Evolutionary conservation across 1,140 invertebrate genomes (phyloP), one percentile per base, ranked within the genome.

Genomic region (Drosophila kepulauana): DNA sequence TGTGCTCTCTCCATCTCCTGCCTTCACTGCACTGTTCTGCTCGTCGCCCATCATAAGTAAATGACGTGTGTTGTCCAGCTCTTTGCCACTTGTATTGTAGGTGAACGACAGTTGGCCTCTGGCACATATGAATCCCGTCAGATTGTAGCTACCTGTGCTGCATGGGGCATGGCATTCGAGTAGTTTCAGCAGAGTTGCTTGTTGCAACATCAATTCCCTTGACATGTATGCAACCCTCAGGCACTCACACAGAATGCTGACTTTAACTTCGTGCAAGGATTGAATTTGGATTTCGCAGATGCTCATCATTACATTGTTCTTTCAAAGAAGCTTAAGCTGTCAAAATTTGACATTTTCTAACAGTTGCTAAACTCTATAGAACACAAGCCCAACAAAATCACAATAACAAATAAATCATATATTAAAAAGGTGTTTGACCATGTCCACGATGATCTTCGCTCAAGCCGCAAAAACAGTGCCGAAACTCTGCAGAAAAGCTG

Each of bases 51-150:
- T 57, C 25, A 52, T 48, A 51, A 52, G 70, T 54, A 75, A 76
- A 66, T 67, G 66, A 74, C 52, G 68, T 66, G 65, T 48, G 65
- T 48, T 87, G 80, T 88, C 76, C 73, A 69, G 88, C 72, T 88
- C 72, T 88, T 84, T 88, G 82, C 62, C 79, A 80, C 76, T 79
- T 69, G 65, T 56, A 86, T 69, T 80, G 62, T 63, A 61, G 70
- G 66, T 52, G 56, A 25, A 62, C 73, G 75, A 73, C 75, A 76
- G 70, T 72, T 82, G 58, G 82, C 75, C 79, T 63, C 63, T 57
- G 82, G 56, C 70, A 76, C 67, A 56, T 68, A 75, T 73, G 79
- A 69, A 46, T 61, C 76, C 49, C 45, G 46, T 65, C 72, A 48
- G 30, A 45, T 30, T 38, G 20, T 10, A 43, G 20, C n/a, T 52